Percentiles rank a stretch among this genome's conserved stretches.
These are phyloP conservation scores for Lemur catta DNA, from an alignment of 2,797 vertebrate genomes.

Conservation along the genomic window DNA sequence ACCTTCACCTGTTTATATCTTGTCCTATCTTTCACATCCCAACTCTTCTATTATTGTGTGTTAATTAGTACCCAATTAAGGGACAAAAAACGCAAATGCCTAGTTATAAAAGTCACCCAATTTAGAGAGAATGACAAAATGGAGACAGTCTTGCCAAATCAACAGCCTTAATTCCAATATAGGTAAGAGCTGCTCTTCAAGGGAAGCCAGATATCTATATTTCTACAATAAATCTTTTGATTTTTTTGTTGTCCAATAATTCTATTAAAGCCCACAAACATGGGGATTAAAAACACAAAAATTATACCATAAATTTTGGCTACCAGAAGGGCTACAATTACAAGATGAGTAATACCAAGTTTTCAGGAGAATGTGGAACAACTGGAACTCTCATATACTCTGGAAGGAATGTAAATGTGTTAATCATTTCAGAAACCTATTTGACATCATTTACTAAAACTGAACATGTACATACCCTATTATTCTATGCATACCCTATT, in stretches of 20 bases:
- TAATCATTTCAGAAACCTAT: not conserved
- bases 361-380: not conserved
- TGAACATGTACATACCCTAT: not conserved
- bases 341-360: not conserved
- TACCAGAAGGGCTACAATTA: not conserved
- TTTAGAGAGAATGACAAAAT: not conserved
- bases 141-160: not conserved
- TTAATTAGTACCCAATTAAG: not conserved
- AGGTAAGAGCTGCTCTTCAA: not conserved
- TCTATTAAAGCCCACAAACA: not conserved
- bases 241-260: not conserved
- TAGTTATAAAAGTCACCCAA: not conserved
- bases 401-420: not conserved
- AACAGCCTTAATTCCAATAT: not conserved
- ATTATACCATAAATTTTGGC: not conserved
- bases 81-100: conserved; percentile 14
- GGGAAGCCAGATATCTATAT: not conserved
- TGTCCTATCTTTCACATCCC: not conserved
- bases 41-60: not conserved
- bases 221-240: not conserved
- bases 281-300: not conserved
- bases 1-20: not conserved
- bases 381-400: not conserved
- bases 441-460: not conserved
- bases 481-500: not conserved